phyloP scores from a whole-genome alignment of 2,797 vertebrate species.

The Sebastes itinus region DNA sequence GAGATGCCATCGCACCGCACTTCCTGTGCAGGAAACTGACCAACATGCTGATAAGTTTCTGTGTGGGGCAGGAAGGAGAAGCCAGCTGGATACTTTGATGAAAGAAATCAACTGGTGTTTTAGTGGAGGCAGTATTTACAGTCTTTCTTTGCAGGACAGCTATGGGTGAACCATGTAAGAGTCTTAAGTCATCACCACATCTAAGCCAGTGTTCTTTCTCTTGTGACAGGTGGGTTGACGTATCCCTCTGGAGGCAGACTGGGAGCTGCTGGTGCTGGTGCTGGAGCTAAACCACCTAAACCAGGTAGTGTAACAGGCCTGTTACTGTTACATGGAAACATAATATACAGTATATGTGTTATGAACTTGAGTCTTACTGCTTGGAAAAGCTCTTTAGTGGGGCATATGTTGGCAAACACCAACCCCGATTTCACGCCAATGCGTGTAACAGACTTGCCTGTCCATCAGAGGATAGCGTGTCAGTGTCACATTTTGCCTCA shows the following conservation, averaged over 20 bases:
- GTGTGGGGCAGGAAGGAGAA: conserved; percentile 30
- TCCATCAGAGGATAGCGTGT: too few relatives aligned
- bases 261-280: conserved; percentile 36
- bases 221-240: conserved; percentile 41
- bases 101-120: conserved; percentile 17
- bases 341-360: background rate
- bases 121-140: background rate
- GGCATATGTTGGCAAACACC: background rate
- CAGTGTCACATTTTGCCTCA: too few relatives aligned
- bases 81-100: background rate
- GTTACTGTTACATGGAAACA: background rate
- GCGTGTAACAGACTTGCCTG: too few relatives aligned
- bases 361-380: background rate
- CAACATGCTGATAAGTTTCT: conserved; percentile 55
- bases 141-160: background rate
- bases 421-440: too few relatives aligned
- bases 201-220: conserved; percentile 13
- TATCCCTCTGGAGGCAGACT: conserved; percentile 67
- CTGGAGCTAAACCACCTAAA: conserved; percentile 78
- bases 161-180: background rate
- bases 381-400: background rate
- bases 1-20: conserved; percentile 57
- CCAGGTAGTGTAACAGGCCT: conserved; percentile 68
- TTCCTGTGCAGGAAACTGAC: conserved; percentile 70
- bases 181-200: background rate